phyloP scores from a whole-genome alignment of 2,888 invertebrate species.

The Acleris laterana region DNA sequence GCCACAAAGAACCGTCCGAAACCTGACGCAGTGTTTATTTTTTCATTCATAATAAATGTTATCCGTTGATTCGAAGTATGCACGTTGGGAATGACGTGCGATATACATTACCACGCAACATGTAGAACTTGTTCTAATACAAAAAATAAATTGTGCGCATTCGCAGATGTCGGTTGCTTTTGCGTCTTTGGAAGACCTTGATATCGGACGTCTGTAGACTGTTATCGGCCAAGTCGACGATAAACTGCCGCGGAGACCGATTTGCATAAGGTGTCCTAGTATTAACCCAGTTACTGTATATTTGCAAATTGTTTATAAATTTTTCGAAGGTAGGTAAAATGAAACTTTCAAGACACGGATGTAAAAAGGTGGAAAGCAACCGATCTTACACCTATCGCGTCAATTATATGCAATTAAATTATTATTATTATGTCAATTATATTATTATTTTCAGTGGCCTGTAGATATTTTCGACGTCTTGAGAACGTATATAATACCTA shows the following conservation, averaged over 20 bases:
- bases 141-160: constrained; percentile 34
- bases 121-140: constrained; percentile 29
- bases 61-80: constrained; percentile 21
- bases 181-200: constrained; percentile 34
- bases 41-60: constrained; percentile 36
- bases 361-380: too few relatives aligned
- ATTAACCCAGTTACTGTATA: constrained; percentile 22
- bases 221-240: constrained; percentile 42
- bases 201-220: constrained; percentile 33
- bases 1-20: constrained; percentile 13
- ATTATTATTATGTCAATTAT: too few relatives aligned
- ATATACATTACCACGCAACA: constrained; percentile 24
- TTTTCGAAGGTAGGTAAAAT: background rate
- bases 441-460: too few relatives aligned
- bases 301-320: background rate
- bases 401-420: too few relatives aligned
- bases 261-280: constrained; percentile 44
- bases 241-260: constrained; percentile 47
- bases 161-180: constrained; percentile 5
- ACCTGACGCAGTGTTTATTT: constrained; percentile 26
- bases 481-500: too few relatives aligned
- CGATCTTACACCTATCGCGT: too few relatives aligned
- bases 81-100: constrained; percentile 20
- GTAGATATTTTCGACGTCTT: too few relatives aligned
- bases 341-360: too few relatives aligned